phyloP scores from a whole-genome alignment of 2,113 vertebrate species.

The Bucco capensis region DNA sequence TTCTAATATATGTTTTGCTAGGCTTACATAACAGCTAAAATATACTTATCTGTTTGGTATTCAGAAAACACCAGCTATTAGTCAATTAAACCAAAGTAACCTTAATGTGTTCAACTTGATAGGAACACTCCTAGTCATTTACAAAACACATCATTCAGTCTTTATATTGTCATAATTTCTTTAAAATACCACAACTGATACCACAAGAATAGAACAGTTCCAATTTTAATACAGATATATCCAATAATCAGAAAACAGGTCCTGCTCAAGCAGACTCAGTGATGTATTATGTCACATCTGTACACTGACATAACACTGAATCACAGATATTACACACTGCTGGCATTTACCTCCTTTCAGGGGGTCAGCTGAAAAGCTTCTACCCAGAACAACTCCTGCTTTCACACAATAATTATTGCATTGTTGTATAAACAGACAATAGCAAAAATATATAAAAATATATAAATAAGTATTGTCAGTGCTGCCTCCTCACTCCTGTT shows the following conservation, averaged over 20 bases:
- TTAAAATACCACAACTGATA: neutral
- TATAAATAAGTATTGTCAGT: neutral
- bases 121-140: neutral
- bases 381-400: neutral
- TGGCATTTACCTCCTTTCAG: neutral
- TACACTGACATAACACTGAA: neutral
- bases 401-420: neutral
- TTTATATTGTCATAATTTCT: neutral
- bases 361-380: neutral
- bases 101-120: neutral
- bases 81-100: neutral
- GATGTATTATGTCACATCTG: neutral
- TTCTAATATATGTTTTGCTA: neutral
- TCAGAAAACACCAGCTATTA: neutral
- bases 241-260: neutral
- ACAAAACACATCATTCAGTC: neutral
- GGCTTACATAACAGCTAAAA: neutral
- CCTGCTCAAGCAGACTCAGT: neutral
- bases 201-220: neutral
- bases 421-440: neutral
- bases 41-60: neutral
- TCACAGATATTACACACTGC: neutral
- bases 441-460: neutral
- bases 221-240: neutral
- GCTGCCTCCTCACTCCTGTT: constrained; percentile 11